These are phyloP conservation scores for Plectus sambesii DNA, from an alignment of 1,140 invertebrate species.

Conservation along the genomic window DNA sequence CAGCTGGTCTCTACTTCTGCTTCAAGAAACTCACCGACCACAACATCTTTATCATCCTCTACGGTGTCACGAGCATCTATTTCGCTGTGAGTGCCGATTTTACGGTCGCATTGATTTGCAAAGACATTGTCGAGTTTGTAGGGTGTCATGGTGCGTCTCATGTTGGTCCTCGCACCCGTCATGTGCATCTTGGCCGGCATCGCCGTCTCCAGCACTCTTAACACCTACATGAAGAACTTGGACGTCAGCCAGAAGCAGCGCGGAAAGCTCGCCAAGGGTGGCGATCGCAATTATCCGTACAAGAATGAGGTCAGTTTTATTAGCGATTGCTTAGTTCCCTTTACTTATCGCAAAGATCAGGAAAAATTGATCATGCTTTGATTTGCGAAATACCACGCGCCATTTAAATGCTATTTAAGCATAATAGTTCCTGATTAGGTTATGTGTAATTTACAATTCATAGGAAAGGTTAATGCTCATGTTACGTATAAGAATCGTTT, in stretches of 20 bases:
- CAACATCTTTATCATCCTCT: slow-evolving; percentile 88
- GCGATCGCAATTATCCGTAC: slow-evolving; percentile 33
- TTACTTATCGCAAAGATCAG: too few species aligned
- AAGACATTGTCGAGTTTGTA: too few species aligned
- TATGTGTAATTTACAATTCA: too few species aligned
- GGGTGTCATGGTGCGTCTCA: slow-evolving; percentile 91
- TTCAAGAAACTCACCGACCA: slow-evolving; percentile 94
- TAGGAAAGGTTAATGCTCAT: too few species aligned
- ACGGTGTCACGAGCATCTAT: slow-evolving; percentile 91
- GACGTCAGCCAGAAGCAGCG: slow-evolving; percentile 6
- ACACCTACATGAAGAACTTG: slow-evolving; percentile 12
- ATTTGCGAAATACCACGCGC: too few species aligned
- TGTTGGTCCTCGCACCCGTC: slow-evolving; percentile 90
- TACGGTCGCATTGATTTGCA: too few species aligned
- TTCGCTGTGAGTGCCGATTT: too few species aligned
- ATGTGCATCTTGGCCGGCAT: slow-evolving; percentile 89
- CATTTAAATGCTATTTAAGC: too few species aligned
- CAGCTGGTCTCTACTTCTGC: slow-evolving; percentile 90
- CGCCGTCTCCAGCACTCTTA: slow-evolving; percentile 64
- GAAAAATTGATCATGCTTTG: too few species aligned
- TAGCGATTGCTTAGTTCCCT: too few species aligned
- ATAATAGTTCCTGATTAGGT: too few species aligned
- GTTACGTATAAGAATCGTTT: too few species aligned
- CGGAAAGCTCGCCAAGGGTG: slow-evolving; percentile 1
- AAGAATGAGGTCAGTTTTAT: slow-evolving; percentile 27